Evolutionary conservation across 2,113 vertebrate species (phyloP).

Genomic region (Toxotes jaculatrix): DNA sequence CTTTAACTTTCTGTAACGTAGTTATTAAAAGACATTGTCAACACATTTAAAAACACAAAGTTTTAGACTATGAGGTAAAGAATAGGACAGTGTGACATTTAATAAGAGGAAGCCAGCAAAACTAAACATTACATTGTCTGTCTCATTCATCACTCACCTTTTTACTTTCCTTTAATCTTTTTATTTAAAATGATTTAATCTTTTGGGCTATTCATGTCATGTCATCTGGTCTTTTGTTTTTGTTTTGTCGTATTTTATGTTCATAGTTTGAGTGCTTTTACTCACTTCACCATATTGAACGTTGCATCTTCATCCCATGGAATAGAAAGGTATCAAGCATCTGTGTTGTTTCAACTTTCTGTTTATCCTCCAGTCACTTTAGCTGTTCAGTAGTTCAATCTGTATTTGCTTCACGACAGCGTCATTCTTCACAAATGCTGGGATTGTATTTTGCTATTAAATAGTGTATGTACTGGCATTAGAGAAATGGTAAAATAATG

Average conservation of each 20-base stretch:
- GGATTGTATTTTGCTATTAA: neutral
- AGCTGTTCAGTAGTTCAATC: neutral
- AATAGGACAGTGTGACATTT: neutral
- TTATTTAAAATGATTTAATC: slow-evolving; percentile 8
- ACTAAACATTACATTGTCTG: neutral
- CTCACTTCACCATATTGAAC: slow-evolving; percentile 93
- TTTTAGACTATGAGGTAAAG: neutral
- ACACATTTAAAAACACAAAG: neutral
- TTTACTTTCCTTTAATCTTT: slow-evolving; percentile 35
- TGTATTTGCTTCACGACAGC: neutral
- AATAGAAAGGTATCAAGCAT: slow-evolving; percentile 95
- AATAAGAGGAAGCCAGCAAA: neutral
- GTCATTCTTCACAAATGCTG: neutral
- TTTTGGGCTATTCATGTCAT: slow-evolving; percentile 48
- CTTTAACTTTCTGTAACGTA: neutral
- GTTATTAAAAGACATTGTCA: neutral
- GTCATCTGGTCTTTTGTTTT: slow-evolving; percentile 57
- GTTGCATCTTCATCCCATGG: slow-evolving; percentile 98
- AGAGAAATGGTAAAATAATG: neutral
- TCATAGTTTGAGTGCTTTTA: slow-evolving; percentile 96
- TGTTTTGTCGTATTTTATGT: slow-evolving; percentile 84
- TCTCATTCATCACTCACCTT: slow-evolving; percentile 36
- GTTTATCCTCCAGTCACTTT: slow-evolving; percentile 10
- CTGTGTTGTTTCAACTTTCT: slow-evolving; percentile 27
- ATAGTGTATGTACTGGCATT: neutral